phyloP scores from a whole-genome alignment of 2,797 vertebrate species.

The Spea hammondii region DNA sequence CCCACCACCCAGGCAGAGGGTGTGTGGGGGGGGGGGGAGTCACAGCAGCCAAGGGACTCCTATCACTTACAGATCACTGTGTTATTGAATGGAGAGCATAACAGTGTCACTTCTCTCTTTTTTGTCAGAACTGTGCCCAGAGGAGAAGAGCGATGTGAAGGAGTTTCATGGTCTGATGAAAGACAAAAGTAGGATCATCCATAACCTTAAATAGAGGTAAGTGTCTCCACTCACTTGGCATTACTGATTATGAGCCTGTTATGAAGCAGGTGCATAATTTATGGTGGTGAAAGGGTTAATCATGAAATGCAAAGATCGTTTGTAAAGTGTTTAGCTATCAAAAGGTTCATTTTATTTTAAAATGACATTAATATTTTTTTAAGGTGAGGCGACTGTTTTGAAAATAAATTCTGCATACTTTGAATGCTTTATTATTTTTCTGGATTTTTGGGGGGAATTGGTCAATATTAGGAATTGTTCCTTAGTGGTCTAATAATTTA shows the following conservation, averaged over 20 bases:
- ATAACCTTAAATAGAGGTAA: constrained; percentile 22
- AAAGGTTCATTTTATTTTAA: too few relatives aligned
- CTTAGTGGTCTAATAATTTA: too few relatives aligned
- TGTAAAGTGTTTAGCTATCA: too few relatives aligned
- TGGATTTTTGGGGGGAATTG: too few relatives aligned
- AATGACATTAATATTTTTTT: too few relatives aligned
- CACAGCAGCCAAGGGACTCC: constrained; percentile 23
- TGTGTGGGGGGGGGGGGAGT: constrained; percentile 19
- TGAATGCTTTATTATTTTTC: too few relatives aligned
- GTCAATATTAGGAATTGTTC: too few relatives aligned
- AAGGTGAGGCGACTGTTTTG: too few relatives aligned
- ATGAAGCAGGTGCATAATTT: neutral
- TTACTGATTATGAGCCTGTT: neutral
- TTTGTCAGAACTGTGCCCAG: constrained; percentile 30
- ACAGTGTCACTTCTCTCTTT: constrained; percentile 13
- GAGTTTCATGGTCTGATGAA: constrained; percentile 9
- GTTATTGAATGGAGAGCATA: constrained; percentile 17
- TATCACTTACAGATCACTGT: constrained; percentile 30
- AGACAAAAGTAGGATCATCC: neutral
- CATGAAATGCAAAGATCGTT: too few relatives aligned
- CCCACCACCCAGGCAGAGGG: constrained; percentile 25
- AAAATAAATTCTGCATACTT: too few relatives aligned
- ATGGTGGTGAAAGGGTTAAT: neutral
- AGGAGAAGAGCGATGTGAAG: constrained; percentile 37
- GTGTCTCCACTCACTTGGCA: neutral